phyloP scores from a whole-genome alignment of 2,113 vertebrate genomes.

The Corvus hawaiiensis region DNA sequence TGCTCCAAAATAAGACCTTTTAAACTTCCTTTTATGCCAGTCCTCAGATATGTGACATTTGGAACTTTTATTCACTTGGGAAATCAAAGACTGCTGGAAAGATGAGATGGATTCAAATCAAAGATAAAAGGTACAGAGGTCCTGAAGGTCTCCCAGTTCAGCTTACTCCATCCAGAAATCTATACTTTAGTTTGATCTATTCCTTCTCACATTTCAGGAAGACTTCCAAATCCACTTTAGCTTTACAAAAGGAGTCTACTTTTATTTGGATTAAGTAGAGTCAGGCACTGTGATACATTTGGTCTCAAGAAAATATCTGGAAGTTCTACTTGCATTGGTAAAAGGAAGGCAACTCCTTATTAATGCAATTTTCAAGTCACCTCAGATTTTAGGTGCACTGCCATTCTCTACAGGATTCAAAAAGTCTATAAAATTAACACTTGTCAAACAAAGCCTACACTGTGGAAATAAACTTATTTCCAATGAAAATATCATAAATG shows the following conservation, averaged over 20 bases:
- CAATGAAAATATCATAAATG: background rate
- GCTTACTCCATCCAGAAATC: background rate
- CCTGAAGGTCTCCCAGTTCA: background rate
- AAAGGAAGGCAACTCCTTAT: background rate
- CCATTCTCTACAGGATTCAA: background rate
- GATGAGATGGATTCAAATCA: slow-evolving; percentile 29
- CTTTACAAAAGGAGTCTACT: background rate
- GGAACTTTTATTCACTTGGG: slow-evolving; percentile 38
- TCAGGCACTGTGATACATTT: background rate
- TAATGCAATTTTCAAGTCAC: background rate
- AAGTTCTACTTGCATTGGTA: background rate
- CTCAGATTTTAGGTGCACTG: background rate
- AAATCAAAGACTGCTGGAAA: slow-evolving; percentile 46
- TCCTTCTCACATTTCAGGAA: background rate
- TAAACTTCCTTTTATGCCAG: background rate
- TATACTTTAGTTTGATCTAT: background rate
- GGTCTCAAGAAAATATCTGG: background rate
- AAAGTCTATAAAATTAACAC: background rate
- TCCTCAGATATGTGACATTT: slow-evolving; percentile 35
- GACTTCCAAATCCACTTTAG: background rate
- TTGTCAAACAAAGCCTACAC: background rate
- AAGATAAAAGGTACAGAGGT: slow-evolving; percentile 35
- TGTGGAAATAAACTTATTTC: background rate
- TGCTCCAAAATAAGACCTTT: slow-evolving; percentile 35
- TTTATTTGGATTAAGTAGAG: background rate